These are phyloP conservation scores for Streptopelia turtur DNA, from an alignment of 2,797 vertebrate species.

Conservation along the genomic window DNA sequence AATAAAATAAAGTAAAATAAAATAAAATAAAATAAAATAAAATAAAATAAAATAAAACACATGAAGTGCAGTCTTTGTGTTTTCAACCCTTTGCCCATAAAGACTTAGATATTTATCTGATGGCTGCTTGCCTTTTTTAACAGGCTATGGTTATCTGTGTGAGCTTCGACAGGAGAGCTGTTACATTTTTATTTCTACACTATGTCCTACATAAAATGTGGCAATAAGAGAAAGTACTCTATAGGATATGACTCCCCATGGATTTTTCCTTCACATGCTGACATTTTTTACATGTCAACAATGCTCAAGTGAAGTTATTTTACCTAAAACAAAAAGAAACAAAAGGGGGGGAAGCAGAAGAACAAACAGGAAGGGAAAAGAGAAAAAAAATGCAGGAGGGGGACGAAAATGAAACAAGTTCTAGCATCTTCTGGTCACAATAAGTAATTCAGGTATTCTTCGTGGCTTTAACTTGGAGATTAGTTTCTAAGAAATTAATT, in stretches of 20 bases:
- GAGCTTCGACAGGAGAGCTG: background rate
- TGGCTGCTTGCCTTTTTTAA: background rate
- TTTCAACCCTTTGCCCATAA: background rate
- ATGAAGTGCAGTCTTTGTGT: background rate
- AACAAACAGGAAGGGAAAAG: background rate
- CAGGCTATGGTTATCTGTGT: background rate
- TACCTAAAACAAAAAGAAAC: background rate
- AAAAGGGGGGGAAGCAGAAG: background rate
- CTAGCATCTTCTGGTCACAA: background rate
- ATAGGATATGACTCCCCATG: background rate
- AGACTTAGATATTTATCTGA: constrained; percentile 1
- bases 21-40: background rate
- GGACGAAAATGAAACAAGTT: background rate
- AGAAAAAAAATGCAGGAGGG: fast-evolving
- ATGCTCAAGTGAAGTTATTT: background rate
- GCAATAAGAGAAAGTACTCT: constrained; percentile 38
- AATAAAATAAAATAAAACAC: too few species aligned
- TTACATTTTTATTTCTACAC: constrained; percentile 48
- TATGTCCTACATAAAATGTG: constrained; percentile 40
- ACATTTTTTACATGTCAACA: constrained; percentile 16
- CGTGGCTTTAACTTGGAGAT: background rate
- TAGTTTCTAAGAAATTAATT: background rate
- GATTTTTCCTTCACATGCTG: background rate
- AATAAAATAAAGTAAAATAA: background rate
- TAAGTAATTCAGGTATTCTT: background rate